Base-by-base conservation (phyloP, 2,888 invertebrate genomes). In the Cheilosia impressa region DNA sequence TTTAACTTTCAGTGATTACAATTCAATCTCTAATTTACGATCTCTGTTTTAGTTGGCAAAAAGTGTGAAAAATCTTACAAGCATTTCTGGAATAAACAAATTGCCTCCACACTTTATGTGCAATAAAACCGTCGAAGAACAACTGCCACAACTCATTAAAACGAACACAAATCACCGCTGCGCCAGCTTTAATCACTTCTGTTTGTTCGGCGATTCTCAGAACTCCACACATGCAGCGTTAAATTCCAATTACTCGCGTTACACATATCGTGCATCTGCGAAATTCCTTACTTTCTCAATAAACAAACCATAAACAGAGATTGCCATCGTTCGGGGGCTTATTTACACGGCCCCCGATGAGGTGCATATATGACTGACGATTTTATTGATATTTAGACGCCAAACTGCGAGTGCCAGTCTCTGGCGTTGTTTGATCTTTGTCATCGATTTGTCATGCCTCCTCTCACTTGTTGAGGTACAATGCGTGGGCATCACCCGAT, bases 321-420 rank as follows among this genome's bases (percentile, higher is more conserved):
- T 71, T 41, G 68, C 43, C 24, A 75, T 57, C 57, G 68, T 63
- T 63, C 6, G 43, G 72, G 1, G 38, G 38, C 31, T 68, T 53
- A 60, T 68, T 53, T 62, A 62, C 55, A 65, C 53, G 38, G 38
- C 4, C 24, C 13, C 17, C 47, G 47, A 52, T 65, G 77, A 53
- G 66, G 47, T 47, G 17, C 38, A 58, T 58, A 72, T 52, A 31
- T 31, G 57, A 55, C 71, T 47, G 76, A 71, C 81, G 63, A 57
- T 81, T 85, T 85, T 77, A 85, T 85, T 62, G 85, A 68, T 69
- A 77, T 85, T 85, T 81, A 63, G 76, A 81, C 76, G 85, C 81
- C 81, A 81, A 76, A 38, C 55, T 69, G 31, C 22, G 34, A 15
- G 6, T 58, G 15, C 15, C 4, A 4, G 17, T 62, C 13, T 47